A percentile compares a stretch with the other conserved stretches of the same genome.
Conservation (phyloP, 1,140 invertebrate genomes). For the Cyclargus thomasi region DNA sequence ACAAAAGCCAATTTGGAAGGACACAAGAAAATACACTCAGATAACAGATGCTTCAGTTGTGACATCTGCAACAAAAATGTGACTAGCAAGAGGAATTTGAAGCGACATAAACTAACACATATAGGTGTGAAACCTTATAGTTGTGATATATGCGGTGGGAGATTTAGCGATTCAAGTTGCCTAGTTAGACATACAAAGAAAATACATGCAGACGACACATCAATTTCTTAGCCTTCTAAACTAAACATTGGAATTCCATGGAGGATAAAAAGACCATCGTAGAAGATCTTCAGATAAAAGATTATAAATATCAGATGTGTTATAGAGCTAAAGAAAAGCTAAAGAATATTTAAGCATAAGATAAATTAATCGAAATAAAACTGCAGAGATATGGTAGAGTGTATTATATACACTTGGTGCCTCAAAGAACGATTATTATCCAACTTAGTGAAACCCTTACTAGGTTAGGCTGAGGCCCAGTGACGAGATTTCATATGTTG, state of each 20-base stretch:
- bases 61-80: not conserved
- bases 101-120: conserved; percentile 15
- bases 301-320: no score
- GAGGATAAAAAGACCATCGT: no score
- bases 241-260: not conserved
- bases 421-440: no score
- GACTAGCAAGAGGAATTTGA: not conserved
- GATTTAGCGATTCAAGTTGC: not conserved
- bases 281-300: no score
- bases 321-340: no score
- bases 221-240: not conserved
- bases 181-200: not conserved
- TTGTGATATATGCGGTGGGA: conserved; percentile 12
- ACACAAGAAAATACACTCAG: not conserved
- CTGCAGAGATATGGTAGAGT: no score
- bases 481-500: no score
- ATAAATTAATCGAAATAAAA: no score
- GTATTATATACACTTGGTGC: no score
- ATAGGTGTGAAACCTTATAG: conserved; percentile 6
- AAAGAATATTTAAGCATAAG: no score
- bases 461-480: no score
- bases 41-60: not conserved
- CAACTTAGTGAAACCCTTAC: no score
- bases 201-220: not conserved
- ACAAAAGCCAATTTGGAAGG: not conserved